These are phyloP conservation scores for Pterocles burchelli DNA, from an alignment of 2,113 vertebrate genomes.

Conservation along the genomic window DNA sequence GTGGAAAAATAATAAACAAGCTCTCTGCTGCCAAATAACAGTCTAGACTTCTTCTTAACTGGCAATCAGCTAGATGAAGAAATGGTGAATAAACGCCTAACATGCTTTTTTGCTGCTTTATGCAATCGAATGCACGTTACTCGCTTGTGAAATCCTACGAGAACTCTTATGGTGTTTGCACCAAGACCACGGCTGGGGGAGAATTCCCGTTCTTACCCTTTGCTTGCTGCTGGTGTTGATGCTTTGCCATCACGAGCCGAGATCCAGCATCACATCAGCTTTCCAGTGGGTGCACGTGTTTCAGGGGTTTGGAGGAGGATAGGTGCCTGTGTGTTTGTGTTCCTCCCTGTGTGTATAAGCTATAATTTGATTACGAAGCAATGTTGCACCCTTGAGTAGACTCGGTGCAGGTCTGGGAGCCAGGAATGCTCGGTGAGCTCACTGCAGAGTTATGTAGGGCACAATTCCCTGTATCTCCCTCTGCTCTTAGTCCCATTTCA, in stretches of 20 bases:
- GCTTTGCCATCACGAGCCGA: accelerated
- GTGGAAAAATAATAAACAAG: slow-evolving; percentile 47
- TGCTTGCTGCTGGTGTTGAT: not conserved
- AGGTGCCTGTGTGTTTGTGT: not conserved
- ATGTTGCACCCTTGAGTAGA: not conserved
- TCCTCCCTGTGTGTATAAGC: not conserved
- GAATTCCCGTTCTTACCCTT: not conserved
- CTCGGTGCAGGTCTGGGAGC: not conserved
- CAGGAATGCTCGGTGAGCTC: not conserved
- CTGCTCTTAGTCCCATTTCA: not conserved
- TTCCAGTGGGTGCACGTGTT: accelerated
- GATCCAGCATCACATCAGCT: not conserved
- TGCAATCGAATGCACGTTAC: not conserved
- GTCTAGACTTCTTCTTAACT: slow-evolving; percentile 19
- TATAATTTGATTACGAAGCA: not conserved
- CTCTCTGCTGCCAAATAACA: not conserved
- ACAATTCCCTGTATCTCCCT: not conserved
- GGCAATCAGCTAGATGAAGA: not conserved
- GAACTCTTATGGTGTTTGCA: not conserved
- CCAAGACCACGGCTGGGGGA: not conserved
- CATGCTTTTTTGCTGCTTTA: not conserved
- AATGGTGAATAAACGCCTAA: not conserved
- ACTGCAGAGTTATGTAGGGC: slow-evolving; percentile 7
- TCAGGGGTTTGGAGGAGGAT: not conserved
- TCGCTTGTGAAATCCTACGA: not conserved